phyloP scores from a whole-genome alignment of 1,140 invertebrate species.

The Drosophila ironensis region DNA sequence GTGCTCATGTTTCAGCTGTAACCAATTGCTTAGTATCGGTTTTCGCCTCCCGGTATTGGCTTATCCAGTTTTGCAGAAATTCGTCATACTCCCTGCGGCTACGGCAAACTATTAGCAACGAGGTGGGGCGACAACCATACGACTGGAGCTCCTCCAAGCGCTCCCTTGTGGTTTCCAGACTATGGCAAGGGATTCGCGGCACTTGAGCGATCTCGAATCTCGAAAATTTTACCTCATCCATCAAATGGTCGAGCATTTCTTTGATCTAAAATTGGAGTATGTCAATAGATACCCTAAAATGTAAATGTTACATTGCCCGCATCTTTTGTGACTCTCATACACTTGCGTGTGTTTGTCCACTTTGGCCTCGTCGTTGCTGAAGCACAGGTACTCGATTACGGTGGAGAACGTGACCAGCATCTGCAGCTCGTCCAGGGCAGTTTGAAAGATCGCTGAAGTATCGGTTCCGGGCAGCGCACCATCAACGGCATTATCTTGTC shows the following conservation, averaged over 20 bases:
- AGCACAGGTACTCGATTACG: slow-evolving; percentile 82
- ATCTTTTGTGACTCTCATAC: slow-evolving; percentile 82
- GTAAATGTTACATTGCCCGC: slow-evolving; percentile 41
- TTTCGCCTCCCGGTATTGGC: neutral
- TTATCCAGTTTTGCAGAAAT: slow-evolving; percentile 69
- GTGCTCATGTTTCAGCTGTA: neutral
- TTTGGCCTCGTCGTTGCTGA: slow-evolving; percentile 72
- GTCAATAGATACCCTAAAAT: too few species aligned
- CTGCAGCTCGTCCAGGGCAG: slow-evolving; percentile 80
- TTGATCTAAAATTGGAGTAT: slow-evolving; percentile 62
- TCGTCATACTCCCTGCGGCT: slow-evolving; percentile 83
- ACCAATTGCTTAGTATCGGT: neutral
- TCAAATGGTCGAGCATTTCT: slow-evolving; percentile 83
- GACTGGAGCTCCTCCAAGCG: slow-evolving; percentile 82
- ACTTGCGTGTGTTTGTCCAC: slow-evolving; percentile 82
- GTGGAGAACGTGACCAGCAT: slow-evolving; percentile 82
- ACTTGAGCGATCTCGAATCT: slow-evolving; percentile 82
- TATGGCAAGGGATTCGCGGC: slow-evolving; percentile 83
- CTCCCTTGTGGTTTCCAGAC: slow-evolving; percentile 82
- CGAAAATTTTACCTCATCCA: slow-evolving; percentile 82
- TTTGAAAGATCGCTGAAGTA: slow-evolving; percentile 82
- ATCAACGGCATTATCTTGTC: slow-evolving; percentile 84
- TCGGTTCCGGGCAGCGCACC: slow-evolving; percentile 82
- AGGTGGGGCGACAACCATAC: slow-evolving; percentile 79
- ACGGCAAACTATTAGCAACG: slow-evolving; percentile 83